These are phyloP conservation scores for Neolamprologus variostigma DNA, from an alignment of 2,113 vertebrate genomes.

Conservation along the genomic window DNA sequence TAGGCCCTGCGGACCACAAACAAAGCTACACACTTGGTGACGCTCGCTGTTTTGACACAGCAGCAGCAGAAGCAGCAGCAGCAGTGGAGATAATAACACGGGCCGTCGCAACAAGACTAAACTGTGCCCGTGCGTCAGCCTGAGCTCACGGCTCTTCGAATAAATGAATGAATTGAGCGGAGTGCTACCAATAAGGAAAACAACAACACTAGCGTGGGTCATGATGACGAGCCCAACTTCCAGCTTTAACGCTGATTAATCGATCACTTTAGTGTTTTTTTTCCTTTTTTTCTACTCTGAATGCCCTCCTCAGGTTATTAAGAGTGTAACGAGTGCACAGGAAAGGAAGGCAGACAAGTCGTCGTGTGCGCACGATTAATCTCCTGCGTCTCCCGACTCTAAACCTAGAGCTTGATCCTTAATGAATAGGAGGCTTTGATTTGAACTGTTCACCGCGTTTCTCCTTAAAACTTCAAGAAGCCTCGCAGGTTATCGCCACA, in stretches of 20 bases:
- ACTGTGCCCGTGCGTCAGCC: constrained; percentile 6
- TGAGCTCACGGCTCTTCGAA: constrained; percentile 2
- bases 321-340: not conserved
- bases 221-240: constrained; percentile 6
- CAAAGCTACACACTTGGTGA: constrained; percentile 19
- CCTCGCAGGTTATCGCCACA: not conserved
- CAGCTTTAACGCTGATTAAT: not conserved
- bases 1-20: constrained; percentile 29
- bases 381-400: constrained; percentile 49
- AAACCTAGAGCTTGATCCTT: constrained; percentile 52
- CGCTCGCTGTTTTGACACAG: constrained; percentile 24
- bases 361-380: constrained; percentile 44
- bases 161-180: constrained; percentile 35
- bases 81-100: constrained; percentile 8
- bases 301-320: not conserved
- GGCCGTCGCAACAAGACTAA: constrained; percentile 9
- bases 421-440: constrained; percentile 52
- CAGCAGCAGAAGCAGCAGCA: not conserved
- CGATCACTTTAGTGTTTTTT: not conserved
- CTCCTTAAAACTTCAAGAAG: not conserved
- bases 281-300: fast-evolving
- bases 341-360: constrained; percentile 10
- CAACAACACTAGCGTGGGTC: not conserved
- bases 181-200: constrained; percentile 17
- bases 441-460: constrained; percentile 31